These are phyloP conservation scores for Cottoperca gobio DNA, from an alignment of 2,797 vertebrate genomes.

Conservation along the genomic window DNA sequence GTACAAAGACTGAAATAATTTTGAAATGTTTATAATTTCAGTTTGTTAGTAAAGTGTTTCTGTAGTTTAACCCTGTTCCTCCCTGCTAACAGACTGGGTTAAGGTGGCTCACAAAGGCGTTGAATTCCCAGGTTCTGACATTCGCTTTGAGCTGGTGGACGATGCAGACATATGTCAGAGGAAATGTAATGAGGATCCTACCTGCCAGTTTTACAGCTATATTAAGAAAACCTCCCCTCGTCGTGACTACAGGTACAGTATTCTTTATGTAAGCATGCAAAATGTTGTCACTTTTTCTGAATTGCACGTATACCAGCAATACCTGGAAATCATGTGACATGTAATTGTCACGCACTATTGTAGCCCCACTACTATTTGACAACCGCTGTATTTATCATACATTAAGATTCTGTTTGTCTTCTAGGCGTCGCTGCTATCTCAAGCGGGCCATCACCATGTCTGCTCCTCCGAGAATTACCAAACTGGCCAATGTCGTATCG, in stretches of 20 bases:
- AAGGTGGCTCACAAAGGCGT: slow-evolving; percentile 8
- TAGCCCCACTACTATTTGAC: neutral
- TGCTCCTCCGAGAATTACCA: slow-evolving; percentile 54
- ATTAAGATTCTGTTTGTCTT: slow-evolving; percentile 6
- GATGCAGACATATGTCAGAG: slow-evolving; percentile 52
- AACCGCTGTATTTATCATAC: neutral
- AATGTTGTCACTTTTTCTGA: neutral
- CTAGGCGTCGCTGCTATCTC: slow-evolving; percentile 67
- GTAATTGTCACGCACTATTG: neutral
- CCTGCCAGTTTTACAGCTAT: slow-evolving; percentile 77
- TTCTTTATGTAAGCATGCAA: neutral
- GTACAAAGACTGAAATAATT: neutral
- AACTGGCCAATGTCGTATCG: slow-evolving; percentile 43
- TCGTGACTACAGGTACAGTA: neutral
- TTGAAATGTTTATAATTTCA: too few species aligned
- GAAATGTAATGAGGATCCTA: slow-evolving; percentile 51
- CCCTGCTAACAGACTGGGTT: slow-evolving; percentile 62
- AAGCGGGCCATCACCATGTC: slow-evolving; percentile 72
- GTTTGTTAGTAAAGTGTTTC: neutral
- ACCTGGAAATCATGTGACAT: neutral
- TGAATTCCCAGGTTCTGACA: slow-evolving; percentile 48
- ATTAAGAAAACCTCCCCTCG: fast-evolving
- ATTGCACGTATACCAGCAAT: neutral
- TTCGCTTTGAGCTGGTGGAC: slow-evolving; percentile 24
- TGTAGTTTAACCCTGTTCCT: slow-evolving; percentile 4